Base-by-base conservation (phyloP, 1,140 invertebrate genomes). In the Riptortus pedestris region DNA sequence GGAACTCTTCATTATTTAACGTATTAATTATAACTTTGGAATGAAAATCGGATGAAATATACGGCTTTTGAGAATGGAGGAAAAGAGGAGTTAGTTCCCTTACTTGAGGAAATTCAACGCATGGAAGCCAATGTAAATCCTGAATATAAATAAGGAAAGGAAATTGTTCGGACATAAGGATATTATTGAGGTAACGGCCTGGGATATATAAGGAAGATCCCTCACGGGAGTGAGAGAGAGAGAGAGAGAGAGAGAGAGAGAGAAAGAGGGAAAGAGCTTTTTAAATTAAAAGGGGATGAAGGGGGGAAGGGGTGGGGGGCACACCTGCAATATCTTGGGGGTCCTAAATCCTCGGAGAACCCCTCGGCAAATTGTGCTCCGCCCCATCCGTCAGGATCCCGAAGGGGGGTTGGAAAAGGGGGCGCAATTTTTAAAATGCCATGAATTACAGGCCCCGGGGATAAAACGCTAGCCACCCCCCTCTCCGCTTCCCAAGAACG, bases 371-470 rank as follows among this genome's bases (percentile, higher is more conserved):
- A 59, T 59, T 59, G 57, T 59, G 57, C 28, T n/a, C n/a, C 11
- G 57, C 28, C 57, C 57, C 57, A 59, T 59, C 57, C 57, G 22
- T 59, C 57, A 59, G 57, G 57, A 59, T 59, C 33, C 28, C 28
- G 18, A 18, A 14, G 57, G 28, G 28, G n/a, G 57, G 28, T 24
- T 24, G 27, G 1, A 2, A 16, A 16, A 27, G 26, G 57, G 28
- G 16, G 16, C n/a, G 57, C 57, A 59, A 59, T 59, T 59, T 59
- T 59, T 59, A 59, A 59, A 59, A 59, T 59, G 57, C 57, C 57
- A 59, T 59, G 57, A 59, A 59, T 59, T 59, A 59, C 57, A n/a
- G 18, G n/a, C 7, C 7, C 7, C 14, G 31, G 14, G 31, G 31
- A 14, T 5, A 7, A 14, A 14, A 14, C 5, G 31, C 31, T 14